These are phyloP conservation scores for Sciurus vulgaris DNA, from an alignment of 2,797 vertebrate species.

Conservation along the genomic window DNA sequence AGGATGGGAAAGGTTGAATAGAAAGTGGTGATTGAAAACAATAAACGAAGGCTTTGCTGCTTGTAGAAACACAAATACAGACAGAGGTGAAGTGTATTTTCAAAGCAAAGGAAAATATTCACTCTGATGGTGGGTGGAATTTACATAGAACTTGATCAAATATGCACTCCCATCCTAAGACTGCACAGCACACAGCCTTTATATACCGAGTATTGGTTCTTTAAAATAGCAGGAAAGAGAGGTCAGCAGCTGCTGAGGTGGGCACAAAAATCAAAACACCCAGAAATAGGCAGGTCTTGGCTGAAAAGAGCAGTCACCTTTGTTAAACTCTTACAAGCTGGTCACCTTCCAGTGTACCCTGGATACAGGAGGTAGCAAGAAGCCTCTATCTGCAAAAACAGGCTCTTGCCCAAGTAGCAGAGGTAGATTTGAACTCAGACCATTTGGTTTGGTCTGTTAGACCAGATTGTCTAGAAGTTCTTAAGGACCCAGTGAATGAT, in stretches of 20 bases:
- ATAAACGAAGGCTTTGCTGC: slow-evolving; percentile 53
- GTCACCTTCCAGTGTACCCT: too few species aligned
- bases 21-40: slow-evolving; percentile 61
- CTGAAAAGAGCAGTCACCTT: background rate
- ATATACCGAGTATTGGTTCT: slow-evolving; percentile 7
- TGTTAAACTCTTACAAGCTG: background rate
- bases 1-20: slow-evolving; percentile 52
- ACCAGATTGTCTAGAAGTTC: background rate
- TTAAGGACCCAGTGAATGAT: slow-evolving; percentile 17
- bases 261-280: background rate
- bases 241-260: background rate
- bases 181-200: background rate
- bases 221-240: slow-evolving; percentile 58
- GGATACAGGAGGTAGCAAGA: background rate
- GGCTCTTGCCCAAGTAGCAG: background rate
- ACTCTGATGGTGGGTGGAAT: slow-evolving; percentile 69
- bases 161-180: slow-evolving; percentile 17
- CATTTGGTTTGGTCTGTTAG: background rate
- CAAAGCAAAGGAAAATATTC: slow-evolving; percentile 76
- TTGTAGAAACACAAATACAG: slow-evolving; percentile 75
- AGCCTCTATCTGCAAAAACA: background rate
- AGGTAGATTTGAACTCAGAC: background rate
- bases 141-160: slow-evolving; percentile 83
- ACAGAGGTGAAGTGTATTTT: slow-evolving; percentile 70
- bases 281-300: background rate